Evolutionary conservation across 2,888 invertebrate genomes (phyloP).

Genomic region (Ptilodon capucinus): DNA sequence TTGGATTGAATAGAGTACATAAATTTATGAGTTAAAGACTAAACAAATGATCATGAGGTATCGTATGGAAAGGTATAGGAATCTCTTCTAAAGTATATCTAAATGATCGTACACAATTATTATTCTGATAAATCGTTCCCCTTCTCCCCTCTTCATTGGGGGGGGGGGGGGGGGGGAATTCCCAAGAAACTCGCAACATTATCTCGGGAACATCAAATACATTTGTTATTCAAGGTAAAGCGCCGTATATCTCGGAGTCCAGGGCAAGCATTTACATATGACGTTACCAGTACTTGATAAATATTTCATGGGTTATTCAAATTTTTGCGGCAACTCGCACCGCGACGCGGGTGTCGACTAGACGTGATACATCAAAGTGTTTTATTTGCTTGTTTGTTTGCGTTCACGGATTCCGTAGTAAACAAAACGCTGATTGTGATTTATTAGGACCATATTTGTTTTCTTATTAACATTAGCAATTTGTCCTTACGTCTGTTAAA

Average conservation of each 20-base stretch:
- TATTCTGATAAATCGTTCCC: background rate
- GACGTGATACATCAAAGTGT: conserved; percentile 42
- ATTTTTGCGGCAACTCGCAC: conserved; percentile 37
- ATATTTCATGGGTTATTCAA: conserved; percentile 61
- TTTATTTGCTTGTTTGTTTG: conserved; percentile 37
- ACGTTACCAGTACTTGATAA: conserved; percentile 44
- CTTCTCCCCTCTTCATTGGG: no score
- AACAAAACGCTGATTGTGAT: background rate
- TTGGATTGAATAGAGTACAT: no score
- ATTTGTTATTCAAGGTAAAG: conserved; percentile 47
- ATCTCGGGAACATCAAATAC: conserved; percentile 11
- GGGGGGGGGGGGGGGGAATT: no score
- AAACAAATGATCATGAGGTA: background rate
- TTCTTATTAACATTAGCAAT: no score
- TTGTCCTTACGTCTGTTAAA: no score
- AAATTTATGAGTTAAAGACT: no score
- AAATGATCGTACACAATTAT: background rate
- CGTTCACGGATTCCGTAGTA: conserved; percentile 5
- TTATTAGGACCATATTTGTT: background rate
- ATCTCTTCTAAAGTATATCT: background rate
- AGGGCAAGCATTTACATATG: conserved; percentile 47
- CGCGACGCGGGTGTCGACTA: conserved; percentile 7
- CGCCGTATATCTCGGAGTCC: conserved; percentile 44
- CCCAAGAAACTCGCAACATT: background rate
- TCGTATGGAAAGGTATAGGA: background rate